Percentiles rank a stretch among this genome's conserved stretches.
phyloP scores from a whole-genome alignment of 2,888 invertebrate species.

The Thereva nobilitata region DNA sequence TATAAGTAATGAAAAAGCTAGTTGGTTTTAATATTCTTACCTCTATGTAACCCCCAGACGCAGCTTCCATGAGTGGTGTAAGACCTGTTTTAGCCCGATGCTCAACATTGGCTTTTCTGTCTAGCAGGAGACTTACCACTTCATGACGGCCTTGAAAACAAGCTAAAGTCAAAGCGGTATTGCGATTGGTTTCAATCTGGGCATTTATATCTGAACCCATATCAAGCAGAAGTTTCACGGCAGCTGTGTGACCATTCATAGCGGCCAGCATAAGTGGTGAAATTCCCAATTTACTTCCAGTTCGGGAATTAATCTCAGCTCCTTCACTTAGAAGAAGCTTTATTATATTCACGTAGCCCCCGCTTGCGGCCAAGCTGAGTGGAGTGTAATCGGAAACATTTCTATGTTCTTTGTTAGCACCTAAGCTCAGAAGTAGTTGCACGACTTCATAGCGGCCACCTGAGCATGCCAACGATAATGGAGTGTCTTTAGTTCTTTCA shows the following conservation, averaged over 20 bases:
- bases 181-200: slow-evolving; percentile 98
- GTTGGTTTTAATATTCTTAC: slow-evolving; percentile 23
- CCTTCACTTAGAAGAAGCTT: slow-evolving; percentile 89
- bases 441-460: slow-evolving; percentile 97
- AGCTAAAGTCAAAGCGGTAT: slow-evolving; percentile 96
- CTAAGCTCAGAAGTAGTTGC: slow-evolving; percentile 82
- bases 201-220: slow-evolving; percentile 99
- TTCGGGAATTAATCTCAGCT: slow-evolving; percentile 97
- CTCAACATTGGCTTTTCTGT: slow-evolving; percentile 97
- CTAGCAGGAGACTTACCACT: slow-evolving; percentile 93
- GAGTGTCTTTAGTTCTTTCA: slow-evolving; percentile 98
- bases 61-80: slow-evolving; percentile 99
- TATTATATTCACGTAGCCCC: slow-evolving; percentile 98
- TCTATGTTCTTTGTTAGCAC: slow-evolving; percentile 96
- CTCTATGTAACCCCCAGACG: slow-evolving; percentile 98
- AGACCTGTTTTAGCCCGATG: slow-evolving; percentile 98
- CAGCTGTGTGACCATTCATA: slow-evolving; percentile 97
- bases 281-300: slow-evolving; percentile 95
- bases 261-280: slow-evolving; percentile 99
- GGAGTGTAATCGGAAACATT: slow-evolving; percentile 99
- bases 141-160: slow-evolving; percentile 99
- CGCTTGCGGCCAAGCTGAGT: slow-evolving; percentile 96
- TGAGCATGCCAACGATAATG: slow-evolving; percentile 94
- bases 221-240: slow-evolving; percentile 91
- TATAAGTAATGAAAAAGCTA: not conserved